A percentile compares a stretch with the other conserved stretches of the same genome.
Conservation (phyloP, 2,797 vertebrate genomes). For the Chaetophractus vellerosus region DNA sequence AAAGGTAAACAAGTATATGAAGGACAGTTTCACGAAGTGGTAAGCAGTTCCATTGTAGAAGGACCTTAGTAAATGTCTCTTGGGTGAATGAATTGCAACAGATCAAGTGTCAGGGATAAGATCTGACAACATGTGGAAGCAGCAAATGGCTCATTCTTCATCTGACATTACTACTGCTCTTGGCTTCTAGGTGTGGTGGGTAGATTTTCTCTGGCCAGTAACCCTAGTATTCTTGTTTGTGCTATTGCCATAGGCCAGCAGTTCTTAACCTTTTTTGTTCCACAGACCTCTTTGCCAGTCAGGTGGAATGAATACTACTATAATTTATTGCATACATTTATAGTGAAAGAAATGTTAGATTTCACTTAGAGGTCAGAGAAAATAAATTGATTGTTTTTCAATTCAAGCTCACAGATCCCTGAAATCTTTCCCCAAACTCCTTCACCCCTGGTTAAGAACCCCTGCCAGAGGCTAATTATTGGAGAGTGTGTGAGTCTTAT, state of each 20-base stretch:
- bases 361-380: too few species aligned
- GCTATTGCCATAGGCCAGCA: neutral
- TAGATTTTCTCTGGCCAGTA: neutral
- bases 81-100: neutral
- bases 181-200: neutral
- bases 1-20: neutral
- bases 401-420: too few species aligned
- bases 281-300: too few species aligned
- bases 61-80: neutral
- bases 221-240: neutral
- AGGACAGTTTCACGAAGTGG: neutral
- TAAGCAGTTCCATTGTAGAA: neutral
- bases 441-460: too few species aligned
- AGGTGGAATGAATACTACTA: too few species aligned
- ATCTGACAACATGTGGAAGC: neutral
- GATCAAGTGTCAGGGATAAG: neutral
- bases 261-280: too few species aligned
- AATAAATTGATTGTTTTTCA: too few species aligned
- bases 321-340: too few species aligned
- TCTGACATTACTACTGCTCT: neutral
- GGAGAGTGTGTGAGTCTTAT: neutral
- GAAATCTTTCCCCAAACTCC: too few species aligned
- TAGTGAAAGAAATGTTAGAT: too few species aligned
- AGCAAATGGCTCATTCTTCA: neutral
- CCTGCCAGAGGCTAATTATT: neutral